Evolutionary conservation across 2,113 vertebrate species (phyloP), one percentile per base, ranked within the genome.

Genomic region (Falcunculus frontatus): DNA sequence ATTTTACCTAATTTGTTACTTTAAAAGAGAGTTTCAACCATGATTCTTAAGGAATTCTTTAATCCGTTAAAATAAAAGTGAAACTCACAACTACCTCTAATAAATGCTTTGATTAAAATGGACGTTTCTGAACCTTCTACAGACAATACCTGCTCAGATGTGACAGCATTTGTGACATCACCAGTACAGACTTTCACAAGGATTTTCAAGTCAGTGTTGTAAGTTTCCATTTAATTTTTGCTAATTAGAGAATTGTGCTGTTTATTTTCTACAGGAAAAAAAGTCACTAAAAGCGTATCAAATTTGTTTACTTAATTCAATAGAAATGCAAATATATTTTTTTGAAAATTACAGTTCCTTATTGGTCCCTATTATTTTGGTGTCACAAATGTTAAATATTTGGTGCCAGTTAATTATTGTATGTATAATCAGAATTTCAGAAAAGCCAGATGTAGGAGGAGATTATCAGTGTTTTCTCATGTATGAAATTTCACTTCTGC

Each of bases 101-200:
- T 83, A 96, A 91, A 85, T 57, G 35, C 90, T 91, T 91, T 90
- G 35, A 96, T 96, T 96, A 96, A 91, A 96, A 91, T 67, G 63
- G 89, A 80, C 91, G 19, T 97, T 96, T 96, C 82, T 94, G 63
- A 97, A 95, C 93, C 91, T 88, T 80, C 94, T 94, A 76, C 94
- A 97, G 91, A 95, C 81, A 94, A 55, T 57, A 94, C 74, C 89
- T 3, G 74, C 78, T 96, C 95, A 95, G 84, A 93, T 95, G 87
- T 91, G 94, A 85, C 93, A 96, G 81, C 87, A 96, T 96, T 96
- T 97, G 78, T 96, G 94, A 93, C 87, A 96, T 94, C 96, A 89
- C 82, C 89, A 95, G 89, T 93, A 96, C 91, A 96, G 94, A 96
- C 74, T 96, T 96, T 89, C 62, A 91, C 84, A 97, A 94, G 78